These are phyloP conservation scores for Asobara japonica DNA, from an alignment of 1,140 invertebrate species.

Conservation along the genomic window DNA sequence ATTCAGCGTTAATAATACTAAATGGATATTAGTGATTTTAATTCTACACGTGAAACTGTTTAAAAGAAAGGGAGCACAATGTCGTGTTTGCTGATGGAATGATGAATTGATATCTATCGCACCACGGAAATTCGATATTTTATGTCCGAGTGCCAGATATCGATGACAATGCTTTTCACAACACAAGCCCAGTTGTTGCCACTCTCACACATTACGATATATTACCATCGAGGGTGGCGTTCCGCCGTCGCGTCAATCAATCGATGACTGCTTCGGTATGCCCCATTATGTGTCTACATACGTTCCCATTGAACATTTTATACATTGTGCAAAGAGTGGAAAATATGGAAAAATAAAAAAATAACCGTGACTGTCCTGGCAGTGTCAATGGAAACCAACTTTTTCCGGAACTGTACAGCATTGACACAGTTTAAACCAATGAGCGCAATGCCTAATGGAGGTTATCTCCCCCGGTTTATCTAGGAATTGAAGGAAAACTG, in stretches of 20 bases:
- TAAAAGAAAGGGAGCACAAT: neutral
- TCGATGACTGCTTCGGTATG: slow-evolving; percentile 47
- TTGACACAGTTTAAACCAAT: no score
- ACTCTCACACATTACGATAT: neutral
- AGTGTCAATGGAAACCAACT: no score
- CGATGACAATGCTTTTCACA: neutral
- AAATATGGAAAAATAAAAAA: no score
- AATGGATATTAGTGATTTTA: no score
- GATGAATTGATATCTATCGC: neutral
- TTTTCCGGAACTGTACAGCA: no score
- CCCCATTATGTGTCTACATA: slow-evolving; percentile 47
- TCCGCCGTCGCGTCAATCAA: slow-evolving; percentile 40
- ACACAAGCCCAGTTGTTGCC: neutral
- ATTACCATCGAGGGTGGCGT: slow-evolving; percentile 26
- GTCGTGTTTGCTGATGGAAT: neutral
- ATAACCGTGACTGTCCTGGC: no score
- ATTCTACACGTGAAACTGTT: no score
- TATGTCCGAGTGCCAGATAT: neutral
- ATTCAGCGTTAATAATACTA: no score
- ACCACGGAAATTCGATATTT: neutral
- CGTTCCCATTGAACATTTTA: slow-evolving; percentile 13
- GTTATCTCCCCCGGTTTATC: no score
- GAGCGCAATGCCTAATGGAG: no score
- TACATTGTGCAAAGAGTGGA: slow-evolving; percentile 15
- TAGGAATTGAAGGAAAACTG: no score